phyloP scores from a whole-genome alignment of 2,113 vertebrate species.

The Microcebus jonahi region DNA sequence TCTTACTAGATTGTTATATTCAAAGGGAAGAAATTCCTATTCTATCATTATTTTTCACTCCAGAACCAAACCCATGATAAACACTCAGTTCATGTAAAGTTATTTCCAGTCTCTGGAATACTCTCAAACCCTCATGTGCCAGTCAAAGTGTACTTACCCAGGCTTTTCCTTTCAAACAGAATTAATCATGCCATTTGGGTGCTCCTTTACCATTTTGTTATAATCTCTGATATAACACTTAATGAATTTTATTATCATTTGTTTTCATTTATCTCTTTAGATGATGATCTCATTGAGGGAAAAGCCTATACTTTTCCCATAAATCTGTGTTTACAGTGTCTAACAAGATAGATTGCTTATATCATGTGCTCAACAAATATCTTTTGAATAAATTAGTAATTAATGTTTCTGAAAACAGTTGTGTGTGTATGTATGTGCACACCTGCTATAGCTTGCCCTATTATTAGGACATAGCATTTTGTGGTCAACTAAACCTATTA shows the following conservation, averaged over 20 bases:
- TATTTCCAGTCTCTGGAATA: neutral
- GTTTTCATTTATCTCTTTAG: neutral
- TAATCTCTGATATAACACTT: neutral
- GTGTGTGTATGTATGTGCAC: neutral
- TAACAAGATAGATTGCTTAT: neutral
- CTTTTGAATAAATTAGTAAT: neutral
- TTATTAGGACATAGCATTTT: neutral
- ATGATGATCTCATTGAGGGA: neutral
- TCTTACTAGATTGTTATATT: neutral
- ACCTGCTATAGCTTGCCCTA: neutral
- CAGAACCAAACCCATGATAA: neutral
- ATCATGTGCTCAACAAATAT: neutral
- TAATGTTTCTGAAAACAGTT: neutral
- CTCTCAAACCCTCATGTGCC: neutral
- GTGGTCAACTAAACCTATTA: neutral
- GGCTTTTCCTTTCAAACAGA: neutral
- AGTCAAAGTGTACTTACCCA: neutral
- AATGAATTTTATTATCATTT: neutral
- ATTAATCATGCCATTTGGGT: neutral
- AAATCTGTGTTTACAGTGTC: neutral
- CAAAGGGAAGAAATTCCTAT: neutral
- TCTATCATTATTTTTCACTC: neutral
- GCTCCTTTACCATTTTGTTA: neutral
- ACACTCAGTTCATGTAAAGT: neutral
- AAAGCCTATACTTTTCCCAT: neutral